Base-by-base conservation (phyloP, 2,888 invertebrate genomes). In the Drosophila cognata region DNA sequence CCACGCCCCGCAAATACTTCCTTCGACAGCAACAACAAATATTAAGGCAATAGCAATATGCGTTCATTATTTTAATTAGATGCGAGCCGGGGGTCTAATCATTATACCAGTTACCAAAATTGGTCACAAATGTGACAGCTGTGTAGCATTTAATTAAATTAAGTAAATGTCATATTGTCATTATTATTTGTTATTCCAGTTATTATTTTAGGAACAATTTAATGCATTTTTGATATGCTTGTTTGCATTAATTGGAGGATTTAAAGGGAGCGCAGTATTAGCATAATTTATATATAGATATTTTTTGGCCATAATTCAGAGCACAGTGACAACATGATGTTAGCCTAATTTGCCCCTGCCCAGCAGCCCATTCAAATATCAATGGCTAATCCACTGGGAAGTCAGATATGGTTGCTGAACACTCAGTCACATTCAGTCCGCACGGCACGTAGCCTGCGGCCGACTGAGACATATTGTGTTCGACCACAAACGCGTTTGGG, bases 1-100 rank as follows among this genome's bases (percentile, higher is more conserved):
- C 66, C 76, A 87, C 89, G 76, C 88, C 88, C 76, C 69, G 58
- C 65, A 73, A 81, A 88, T 87, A 74, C 71, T 80, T 74, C 64
- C 72, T 61, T 46, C 69, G 62, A 65, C 53, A 64, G 43, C 36
- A 61, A 55, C 41, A 51, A 16, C 59, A 48, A 57, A 36, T 59
- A n/a, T n/a, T 51, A 55, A 21, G 28, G 52, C 46, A 65, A 53
- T 16, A 60, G 53, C 29, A 60, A 69, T 33, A 71, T 51, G 74
- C 72, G 57, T 62, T 64, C 83, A 82, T 88, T 87, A 82, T 84
- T 84, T 85, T 89, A 87, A 87, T 87, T 89, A 82, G 79, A 76
- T 73, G 73, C 67, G 64, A 59, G 69, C 36, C 43, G 51, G 48
- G 43, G 50, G 61, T 53, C 53, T 28, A 50, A 65, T 62, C 48